These are phyloP conservation scores for Acrobasis repandana DNA, from an alignment of 2,888 invertebrate genomes.

Conservation along the genomic window DNA sequence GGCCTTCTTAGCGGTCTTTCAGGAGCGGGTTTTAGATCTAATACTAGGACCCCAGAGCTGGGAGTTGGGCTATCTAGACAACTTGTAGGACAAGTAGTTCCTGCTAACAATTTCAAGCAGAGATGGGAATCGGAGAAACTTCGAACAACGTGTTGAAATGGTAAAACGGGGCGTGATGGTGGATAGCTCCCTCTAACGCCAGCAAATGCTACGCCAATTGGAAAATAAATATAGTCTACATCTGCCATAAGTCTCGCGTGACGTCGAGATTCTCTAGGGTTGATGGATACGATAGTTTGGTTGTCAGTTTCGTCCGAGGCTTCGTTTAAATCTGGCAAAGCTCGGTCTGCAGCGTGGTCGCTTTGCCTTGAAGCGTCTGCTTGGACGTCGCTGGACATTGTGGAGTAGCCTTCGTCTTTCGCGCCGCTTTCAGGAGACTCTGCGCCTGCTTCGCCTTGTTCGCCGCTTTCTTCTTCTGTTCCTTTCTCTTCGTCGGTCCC, in stretches of 20 bases:
- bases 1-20: slow-evolving; percentile 83
- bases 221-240: slow-evolving; percentile 87
- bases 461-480: slow-evolving; percentile 72
- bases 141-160: slow-evolving; percentile 88
- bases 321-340: slow-evolving; percentile 88
- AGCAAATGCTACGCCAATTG: slow-evolving; percentile 84
- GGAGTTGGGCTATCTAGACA: slow-evolving; percentile 83
- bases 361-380: slow-evolving; percentile 86
- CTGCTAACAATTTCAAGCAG: slow-evolving; percentile 86
- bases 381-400: slow-evolving; percentile 92
- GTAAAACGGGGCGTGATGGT: slow-evolving; percentile 86
- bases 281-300: slow-evolving; percentile 79
- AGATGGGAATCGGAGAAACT: slow-evolving; percentile 90
- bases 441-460: slow-evolving; percentile 86
- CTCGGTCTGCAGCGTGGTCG: slow-evolving; percentile 80
- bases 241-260: slow-evolving; percentile 84
- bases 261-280: slow-evolving; percentile 73
- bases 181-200: slow-evolving; percentile 88
- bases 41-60: slow-evolving; percentile 84
- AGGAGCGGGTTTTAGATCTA: slow-evolving; percentile 83
- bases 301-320: slow-evolving; percentile 88
- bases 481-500: slow-evolving; percentile 66
- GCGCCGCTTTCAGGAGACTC: slow-evolving; percentile 90
- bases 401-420: slow-evolving; percentile 91
- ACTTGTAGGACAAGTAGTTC: slow-evolving; percentile 79